These are phyloP conservation scores for Coelopa frigida DNA, from an alignment of 1,140 invertebrate species.

Conservation along the genomic window DNA sequence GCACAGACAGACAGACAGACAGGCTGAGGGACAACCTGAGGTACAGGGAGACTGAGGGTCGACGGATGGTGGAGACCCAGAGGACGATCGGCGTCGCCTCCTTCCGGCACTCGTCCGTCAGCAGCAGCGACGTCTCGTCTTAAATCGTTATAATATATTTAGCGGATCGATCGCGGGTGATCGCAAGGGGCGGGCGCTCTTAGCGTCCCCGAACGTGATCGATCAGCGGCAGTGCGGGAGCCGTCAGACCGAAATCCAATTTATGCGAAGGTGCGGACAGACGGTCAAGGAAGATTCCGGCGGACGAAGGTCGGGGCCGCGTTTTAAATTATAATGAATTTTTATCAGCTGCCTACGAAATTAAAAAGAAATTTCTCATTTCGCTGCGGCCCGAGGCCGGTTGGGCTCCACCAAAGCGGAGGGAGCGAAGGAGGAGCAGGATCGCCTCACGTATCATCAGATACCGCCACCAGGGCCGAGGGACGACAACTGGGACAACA, in stretches of 20 bases:
- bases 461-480: too few species aligned
- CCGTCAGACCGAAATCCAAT: constrained; percentile 21
- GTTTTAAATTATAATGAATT: constrained; percentile 40
- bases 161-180: too few species aligned
- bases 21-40: too few species aligned
- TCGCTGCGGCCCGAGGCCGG: constrained; percentile 5
- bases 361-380: constrained; percentile 45
- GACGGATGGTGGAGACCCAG: too few species aligned
- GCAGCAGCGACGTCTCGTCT: too few species aligned
- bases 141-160: too few species aligned
- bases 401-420: constrained; percentile 35
- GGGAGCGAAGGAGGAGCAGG: constrained; percentile 27
- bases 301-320: neutral
- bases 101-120: too few species aligned
- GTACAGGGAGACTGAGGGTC: too few species aligned
- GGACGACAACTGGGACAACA: neutral
- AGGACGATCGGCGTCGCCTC: too few species aligned
- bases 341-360: constrained; percentile 43
- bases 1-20: neutral
- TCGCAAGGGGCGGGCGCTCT: constrained; percentile 8
- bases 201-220: constrained; percentile 15
- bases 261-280: constrained; percentile 40
- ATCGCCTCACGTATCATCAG: constrained; percentile 8
- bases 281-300: constrained; percentile 14
- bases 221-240: constrained; percentile 17